These are phyloP conservation scores for Micrastur ruficollis DNA, from an alignment of 2,797 vertebrate genomes.

Conservation along the genomic window DNA sequence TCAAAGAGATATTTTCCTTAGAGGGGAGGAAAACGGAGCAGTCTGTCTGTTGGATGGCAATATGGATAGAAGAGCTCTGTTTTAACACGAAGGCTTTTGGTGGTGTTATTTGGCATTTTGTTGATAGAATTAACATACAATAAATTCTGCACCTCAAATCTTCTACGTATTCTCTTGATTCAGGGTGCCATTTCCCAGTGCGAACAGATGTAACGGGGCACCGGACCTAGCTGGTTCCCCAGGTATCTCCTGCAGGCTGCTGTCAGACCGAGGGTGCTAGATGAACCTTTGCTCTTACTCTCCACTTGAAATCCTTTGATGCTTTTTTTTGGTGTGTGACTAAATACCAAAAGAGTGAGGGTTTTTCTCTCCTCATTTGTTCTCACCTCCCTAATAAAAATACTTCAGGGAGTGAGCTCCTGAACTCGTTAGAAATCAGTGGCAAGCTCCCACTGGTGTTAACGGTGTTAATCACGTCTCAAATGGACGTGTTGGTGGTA, in stretches of 20 bases:
- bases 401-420: neutral
- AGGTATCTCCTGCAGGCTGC: neutral
- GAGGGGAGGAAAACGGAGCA: neutral
- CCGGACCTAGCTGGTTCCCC: neutral
- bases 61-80: neutral
- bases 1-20: neutral
- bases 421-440: neutral
- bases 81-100: neutral
- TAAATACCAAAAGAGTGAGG: neutral
- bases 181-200: neutral
- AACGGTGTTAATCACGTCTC: neutral
- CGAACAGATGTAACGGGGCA: neutral
- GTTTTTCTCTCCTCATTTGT: neutral
- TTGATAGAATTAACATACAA: neutral
- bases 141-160: neutral
- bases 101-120: neutral
- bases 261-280: neutral
- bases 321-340: neutral
- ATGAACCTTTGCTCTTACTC: fast-evolving
- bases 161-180: neutral
- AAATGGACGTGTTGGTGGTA: neutral
- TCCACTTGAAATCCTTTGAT: neutral
- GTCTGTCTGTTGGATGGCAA: neutral
- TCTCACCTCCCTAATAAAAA: neutral
- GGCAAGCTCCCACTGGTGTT: neutral